Evolutionary conservation across 35 echinoderm and acorn worm species (phyloP), one percentile per base, ranked within the genome.

Genomic region (Ophiothrix spiculata): DNA sequence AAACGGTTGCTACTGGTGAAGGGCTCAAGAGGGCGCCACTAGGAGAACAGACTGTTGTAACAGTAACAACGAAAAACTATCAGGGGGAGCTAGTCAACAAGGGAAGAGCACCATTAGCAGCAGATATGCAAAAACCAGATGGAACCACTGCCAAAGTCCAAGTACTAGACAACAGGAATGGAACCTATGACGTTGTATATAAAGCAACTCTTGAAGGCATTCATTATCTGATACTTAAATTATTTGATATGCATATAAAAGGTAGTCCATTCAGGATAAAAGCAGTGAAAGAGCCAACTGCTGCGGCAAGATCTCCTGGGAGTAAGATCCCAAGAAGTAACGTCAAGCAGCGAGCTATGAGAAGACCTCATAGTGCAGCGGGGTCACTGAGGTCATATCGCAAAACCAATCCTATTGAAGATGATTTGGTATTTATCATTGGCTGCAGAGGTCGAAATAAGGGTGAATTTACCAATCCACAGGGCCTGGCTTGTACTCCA

Each of bases 391-490:
- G 91, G 83, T 87, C 88, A 76, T 88, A 89, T 39, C 88, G 88
- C 39, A 93, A 86, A 73, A 79, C 88, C 29, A 97, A 97, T 42
- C 95, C 95, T 31, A 97, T 97, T 28, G 95, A 97, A 89, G 95
- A 97, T 64, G 95, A 97, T 39, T 84, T 97, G 37, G 77, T 97
- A 10, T 35, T 89, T 39, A 86, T 89, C 1, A 93, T 97, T 39
- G 95, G 95, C 6, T 82, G 78, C 56, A 80, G 91, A 37, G 95
- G 95, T 56, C 87, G 95, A 31, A 97, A 97, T 77, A 97, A 97
- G 77, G 95, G 90, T 29, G 95, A 97, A 79, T 97, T 97, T 80
- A 97, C 91, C 4, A 97, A 97, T 41, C 95, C 95, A 6, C 95
- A 97, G 80, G 95, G 91, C 36, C 83, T 97, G 4, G 88, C 87